Percentiles rank a stretch among this genome's conserved stretches.
Evolutionary conservation across 1,140 invertebrate species (phyloP).

Genomic region (Fopius arisanus): DNA sequence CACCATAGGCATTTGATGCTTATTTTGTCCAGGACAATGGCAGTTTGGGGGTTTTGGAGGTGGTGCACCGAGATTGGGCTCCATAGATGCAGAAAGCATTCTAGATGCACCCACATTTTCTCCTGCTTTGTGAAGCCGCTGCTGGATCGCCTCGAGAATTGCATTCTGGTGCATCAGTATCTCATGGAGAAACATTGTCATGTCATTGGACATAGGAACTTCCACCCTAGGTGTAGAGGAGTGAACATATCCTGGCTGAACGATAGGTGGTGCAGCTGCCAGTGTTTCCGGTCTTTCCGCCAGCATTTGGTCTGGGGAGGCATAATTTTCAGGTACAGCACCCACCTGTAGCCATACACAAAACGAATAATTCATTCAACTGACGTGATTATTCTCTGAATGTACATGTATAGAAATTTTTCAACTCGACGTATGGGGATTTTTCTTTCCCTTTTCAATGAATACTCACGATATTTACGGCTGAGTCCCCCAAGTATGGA

Average conservation of each 20-base stretch:
- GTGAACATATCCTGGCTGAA: neutral
- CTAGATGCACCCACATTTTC: neutral
- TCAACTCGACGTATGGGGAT: no score
- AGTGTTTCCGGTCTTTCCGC: neutral
- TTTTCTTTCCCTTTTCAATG: no score
- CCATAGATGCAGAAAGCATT: neutral
- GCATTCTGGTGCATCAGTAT: neutral
- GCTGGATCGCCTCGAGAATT: neutral
- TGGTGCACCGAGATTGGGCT: neutral
- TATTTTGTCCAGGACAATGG: no score
- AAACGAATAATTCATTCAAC: no score
- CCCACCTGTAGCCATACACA: neutral
- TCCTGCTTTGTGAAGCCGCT: neutral
- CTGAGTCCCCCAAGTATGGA: no score
- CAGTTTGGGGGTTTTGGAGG: conserved; percentile 2
- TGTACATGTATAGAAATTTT: no score
- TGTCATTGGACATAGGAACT: neutral
- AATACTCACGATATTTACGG: no score
- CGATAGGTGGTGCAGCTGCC: neutral
- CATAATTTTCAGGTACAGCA: neutral
- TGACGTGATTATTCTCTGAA: no score
- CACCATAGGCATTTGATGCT: no score
- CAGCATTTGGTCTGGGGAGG: neutral
- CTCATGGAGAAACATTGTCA: neutral
- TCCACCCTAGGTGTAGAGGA: neutral